Evolutionary conservation across 1,140 invertebrate species (phyloP).

Genomic region (Sweltsa coloradensis): DNA sequence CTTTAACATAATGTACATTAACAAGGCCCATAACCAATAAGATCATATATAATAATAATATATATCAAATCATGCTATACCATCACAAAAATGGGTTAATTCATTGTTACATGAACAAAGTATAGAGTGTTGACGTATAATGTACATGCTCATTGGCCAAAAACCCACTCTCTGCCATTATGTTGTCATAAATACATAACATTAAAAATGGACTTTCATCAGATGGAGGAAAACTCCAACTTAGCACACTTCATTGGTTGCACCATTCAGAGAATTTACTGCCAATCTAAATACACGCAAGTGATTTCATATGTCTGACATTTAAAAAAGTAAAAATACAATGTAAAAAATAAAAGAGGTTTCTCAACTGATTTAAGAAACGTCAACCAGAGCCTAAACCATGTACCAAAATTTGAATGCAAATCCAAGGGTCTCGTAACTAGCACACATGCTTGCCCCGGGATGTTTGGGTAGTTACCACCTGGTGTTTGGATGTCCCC

Average conservation of each 20-base stretch:
- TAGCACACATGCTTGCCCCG: slow-evolving; percentile 6
- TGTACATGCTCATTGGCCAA: slow-evolving; percentile 13
- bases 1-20: too few relatives aligned
- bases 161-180: slow-evolving; percentile 14
- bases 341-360: slow-evolving; percentile 18
- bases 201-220: slow-evolving; percentile 10
- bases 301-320: slow-evolving; percentile 11
- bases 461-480: slow-evolving; percentile 10
- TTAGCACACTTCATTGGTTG: slow-evolving; percentile 5
- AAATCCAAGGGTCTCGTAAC: slow-evolving; percentile 13
- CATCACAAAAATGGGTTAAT: slow-evolving; percentile 12
- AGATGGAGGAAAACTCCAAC: too few relatives aligned
- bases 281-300: slow-evolving; percentile 19
- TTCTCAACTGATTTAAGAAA: slow-evolving; percentile 19
- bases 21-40: too few relatives aligned
- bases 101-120: slow-evolving; percentile 9
- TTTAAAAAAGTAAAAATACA: slow-evolving; percentile 19
- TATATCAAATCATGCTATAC: slow-evolving; percentile 10
- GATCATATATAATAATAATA: too few relatives aligned
- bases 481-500: slow-evolving; percentile 22
- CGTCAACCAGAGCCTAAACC: slow-evolving; percentile 15
- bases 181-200: slow-evolving; percentile 6
- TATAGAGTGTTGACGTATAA: slow-evolving; percentile 11
- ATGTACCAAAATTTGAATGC: slow-evolving; percentile 21
- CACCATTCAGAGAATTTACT: slow-evolving; percentile 6